Evolutionary conservation across 1,140 invertebrate species (phyloP), one percentile per base, ranked within the genome.

Genomic region (Listronotus oregonensis): DNA sequence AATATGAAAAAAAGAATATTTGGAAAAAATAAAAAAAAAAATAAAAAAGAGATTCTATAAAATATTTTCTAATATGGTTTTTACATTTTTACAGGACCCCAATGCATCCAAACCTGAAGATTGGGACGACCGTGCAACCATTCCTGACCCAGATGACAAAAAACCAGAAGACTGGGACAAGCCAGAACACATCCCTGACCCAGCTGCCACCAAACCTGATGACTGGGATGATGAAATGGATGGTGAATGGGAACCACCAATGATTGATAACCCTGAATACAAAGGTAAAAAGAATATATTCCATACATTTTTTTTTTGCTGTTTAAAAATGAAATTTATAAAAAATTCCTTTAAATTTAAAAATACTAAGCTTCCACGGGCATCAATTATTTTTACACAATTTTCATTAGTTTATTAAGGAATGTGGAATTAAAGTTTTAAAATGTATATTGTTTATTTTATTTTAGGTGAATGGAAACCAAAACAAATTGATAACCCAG

Each of bases 211-310:
- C 73, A 99, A 99, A 81, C 97, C 97, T 15, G 96, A 99, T 70
- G 98, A 99, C 80, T 99, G 98, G 98, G 97, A 99, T 77, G 98
- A 99, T 85, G 97, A 99, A 79, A 98, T 99, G 95, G 96, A 98
- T 77, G 96, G 90, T 56, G 90, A 91, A 83, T 94, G 92, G 92
- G 92, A 93, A 82, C 90, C 91, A 68, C 89, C 90, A 73, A 87
- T 91, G 86, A 97, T 99, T 72, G 94, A 98, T 79, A 99, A 99
- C 81, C 97, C 97, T 9, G 91, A 94, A 55, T 99, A 94, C 86
- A 98, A 95, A 82, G 89, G 63, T 52, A 34, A 58, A 14, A 37
- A 10, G 34, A 27, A 27, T 27, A 27, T 27, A 27, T 27, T 27
- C 5, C 1, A 27, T 27, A 27, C 21, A 27, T 3, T 3, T 27